Conservation (phyloP, 1,140 invertebrate genomes). For the Capitella teleta region DNA sequence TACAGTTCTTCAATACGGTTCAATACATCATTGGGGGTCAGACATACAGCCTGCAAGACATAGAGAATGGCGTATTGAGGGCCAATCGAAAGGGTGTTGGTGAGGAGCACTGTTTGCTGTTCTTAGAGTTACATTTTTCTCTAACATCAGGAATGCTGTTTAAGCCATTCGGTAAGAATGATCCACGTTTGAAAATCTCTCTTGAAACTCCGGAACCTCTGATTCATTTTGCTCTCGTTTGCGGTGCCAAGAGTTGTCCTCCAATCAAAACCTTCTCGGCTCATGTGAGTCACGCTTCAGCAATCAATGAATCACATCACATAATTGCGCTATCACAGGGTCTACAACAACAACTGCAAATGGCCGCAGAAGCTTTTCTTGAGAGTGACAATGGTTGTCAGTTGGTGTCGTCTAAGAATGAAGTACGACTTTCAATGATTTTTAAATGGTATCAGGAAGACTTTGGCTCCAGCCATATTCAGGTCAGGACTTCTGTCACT, state of each 20-base stretch:
- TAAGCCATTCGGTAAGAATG: slow-evolving; percentile 38
- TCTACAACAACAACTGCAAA: slow-evolving; percentile 22
- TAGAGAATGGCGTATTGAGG: slow-evolving; percentile 44
- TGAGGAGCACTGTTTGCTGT: slow-evolving; percentile 14
- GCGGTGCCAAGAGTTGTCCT: slow-evolving; percentile 40
- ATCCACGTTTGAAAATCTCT: slow-evolving; percentile 36
- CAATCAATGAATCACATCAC: not conserved
- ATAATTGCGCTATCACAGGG: slow-evolving; percentile 13
- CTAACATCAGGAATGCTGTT: slow-evolving; percentile 34
- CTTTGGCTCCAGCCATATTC: slow-evolving; percentile 39
- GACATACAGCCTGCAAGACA: slow-evolving; percentile 42
- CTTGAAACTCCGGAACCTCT: slow-evolving; percentile 37
- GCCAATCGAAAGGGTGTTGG: slow-evolving; percentile 41
- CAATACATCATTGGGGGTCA: slow-evolving; percentile 43
- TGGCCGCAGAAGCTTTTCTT: slow-evolving; percentile 32
- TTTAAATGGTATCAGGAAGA: slow-evolving; percentile 43
- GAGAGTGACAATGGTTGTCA: slow-evolving; percentile 31
- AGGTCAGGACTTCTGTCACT: slow-evolving; percentile 19
- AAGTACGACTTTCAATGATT: slow-evolving; percentile 36
- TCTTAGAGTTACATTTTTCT: slow-evolving; percentile 3
- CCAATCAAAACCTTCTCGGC: slow-evolving; percentile 42
- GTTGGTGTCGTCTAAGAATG: slow-evolving; percentile 30
- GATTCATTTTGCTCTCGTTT: slow-evolving; percentile 44
- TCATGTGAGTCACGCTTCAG: slow-evolving; percentile 20
- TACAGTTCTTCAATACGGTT: slow-evolving; percentile 43